phyloP scores from a whole-genome alignment of 2,888 invertebrate species.

The Lucinisca nassula region DNA sequence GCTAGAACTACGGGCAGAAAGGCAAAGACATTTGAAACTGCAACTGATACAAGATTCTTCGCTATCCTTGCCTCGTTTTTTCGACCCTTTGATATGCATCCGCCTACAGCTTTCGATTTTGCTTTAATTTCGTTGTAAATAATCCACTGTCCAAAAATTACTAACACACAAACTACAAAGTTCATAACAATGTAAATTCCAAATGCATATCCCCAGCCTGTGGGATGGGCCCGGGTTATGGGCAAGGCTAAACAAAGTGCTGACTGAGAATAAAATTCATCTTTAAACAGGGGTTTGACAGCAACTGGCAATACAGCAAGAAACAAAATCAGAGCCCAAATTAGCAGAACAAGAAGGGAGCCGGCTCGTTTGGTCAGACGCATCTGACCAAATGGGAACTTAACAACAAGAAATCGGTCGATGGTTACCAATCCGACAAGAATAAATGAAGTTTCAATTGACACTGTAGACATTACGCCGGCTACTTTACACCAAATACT shows the following conservation, averaged over 20 bases:
- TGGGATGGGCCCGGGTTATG: slow-evolving; percentile 81
- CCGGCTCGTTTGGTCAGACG: slow-evolving; percentile 73
- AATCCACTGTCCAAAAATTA: slow-evolving; percentile 80
- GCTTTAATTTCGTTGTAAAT: slow-evolving; percentile 80
- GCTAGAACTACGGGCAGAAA: slow-evolving; percentile 79
- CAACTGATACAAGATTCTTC: slow-evolving; percentile 81
- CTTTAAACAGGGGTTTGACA: slow-evolving; percentile 80
- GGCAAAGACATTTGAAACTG: slow-evolving; percentile 81
- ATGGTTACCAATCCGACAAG: slow-evolving; percentile 90
- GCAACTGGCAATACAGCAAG: slow-evolving; percentile 82
- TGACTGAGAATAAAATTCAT: slow-evolving; percentile 82
- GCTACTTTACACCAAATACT: slow-evolving; percentile 70
- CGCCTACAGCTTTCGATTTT: too few species aligned
- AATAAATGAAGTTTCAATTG: slow-evolving; percentile 91
- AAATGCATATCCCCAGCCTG: slow-evolving; percentile 86
- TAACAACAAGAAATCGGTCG: slow-evolving; percentile 91
- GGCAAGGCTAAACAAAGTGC: slow-evolving; percentile 86
- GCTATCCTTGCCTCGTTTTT: slow-evolving; percentile 77
- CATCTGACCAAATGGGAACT: slow-evolving; percentile 89
- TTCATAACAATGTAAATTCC: slow-evolving; percentile 85
- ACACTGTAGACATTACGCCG: slow-evolving; percentile 81
- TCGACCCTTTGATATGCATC: background rate
- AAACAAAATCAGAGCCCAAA: slow-evolving; percentile 80
- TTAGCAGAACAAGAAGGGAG: slow-evolving; percentile 56
- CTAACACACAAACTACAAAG: slow-evolving; percentile 75